phyloP scores from a whole-genome alignment of 2,797 vertebrate genomes.

The Leptodactylus fallax region DNA sequence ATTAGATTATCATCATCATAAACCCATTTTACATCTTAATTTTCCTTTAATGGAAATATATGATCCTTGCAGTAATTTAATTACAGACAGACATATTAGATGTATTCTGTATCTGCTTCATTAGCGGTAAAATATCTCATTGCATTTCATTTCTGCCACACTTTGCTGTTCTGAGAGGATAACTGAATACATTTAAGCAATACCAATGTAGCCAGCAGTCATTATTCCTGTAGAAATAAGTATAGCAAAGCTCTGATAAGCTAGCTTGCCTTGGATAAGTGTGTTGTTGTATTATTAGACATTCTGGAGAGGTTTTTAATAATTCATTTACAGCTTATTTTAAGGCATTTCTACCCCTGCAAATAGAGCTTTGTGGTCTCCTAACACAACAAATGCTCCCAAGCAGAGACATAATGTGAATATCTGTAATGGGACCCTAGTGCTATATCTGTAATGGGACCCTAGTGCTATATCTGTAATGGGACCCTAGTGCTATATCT shows the following conservation, averaged over 20 bases:
- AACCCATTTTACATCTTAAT: neutral
- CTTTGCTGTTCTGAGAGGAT: neutral
- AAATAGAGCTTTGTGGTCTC: too few relatives aligned
- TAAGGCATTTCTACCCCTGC: too few relatives aligned
- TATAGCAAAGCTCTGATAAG: neutral
- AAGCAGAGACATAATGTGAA: too few relatives aligned
- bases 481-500: too few relatives aligned
- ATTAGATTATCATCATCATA: neutral
- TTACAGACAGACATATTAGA: neutral
- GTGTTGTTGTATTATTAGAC: neutral
- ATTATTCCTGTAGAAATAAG: neutral
- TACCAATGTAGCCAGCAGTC: neutral
- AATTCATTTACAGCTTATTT: too few relatives aligned
- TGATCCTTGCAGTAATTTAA: slow-evolving; percentile 1
- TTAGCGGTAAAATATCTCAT: neutral
- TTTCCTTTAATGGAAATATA: neutral
- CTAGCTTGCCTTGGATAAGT: neutral
- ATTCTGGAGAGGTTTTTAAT: neutral
- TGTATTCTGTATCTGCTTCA: neutral
- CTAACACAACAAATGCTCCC: too few relatives aligned
- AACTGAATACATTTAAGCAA: neutral
- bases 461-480: too few relatives aligned
- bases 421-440: too few relatives aligned
- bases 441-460: too few relatives aligned
- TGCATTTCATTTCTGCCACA: neutral